A percentile compares a stretch with the other conserved stretches of the same genome.
These are phyloP conservation scores for Lathamus discolor DNA, from an alignment of 2,113 vertebrate species.

Conservation along the genomic window DNA sequence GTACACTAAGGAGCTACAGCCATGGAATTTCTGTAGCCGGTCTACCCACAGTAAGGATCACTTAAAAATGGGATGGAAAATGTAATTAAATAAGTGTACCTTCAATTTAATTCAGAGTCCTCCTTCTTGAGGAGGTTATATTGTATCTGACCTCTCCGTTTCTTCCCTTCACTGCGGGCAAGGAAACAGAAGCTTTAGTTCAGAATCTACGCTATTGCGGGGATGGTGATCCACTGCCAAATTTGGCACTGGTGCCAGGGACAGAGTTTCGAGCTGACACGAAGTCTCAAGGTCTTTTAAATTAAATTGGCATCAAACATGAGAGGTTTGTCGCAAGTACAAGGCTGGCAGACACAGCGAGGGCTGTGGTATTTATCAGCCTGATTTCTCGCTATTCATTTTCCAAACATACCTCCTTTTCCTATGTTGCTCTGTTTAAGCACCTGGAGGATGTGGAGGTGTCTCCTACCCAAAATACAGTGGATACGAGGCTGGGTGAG, in stretches of 20 bases:
- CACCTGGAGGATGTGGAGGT: background rate
- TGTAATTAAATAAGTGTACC: background rate
- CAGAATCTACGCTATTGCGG: rapidly evolving
- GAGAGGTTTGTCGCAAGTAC: background rate
- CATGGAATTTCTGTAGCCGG: background rate
- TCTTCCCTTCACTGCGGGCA: background rate
- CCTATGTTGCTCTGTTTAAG: background rate
- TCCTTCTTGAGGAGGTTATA: background rate
- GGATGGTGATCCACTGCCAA: background rate
- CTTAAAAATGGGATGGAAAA: background rate
- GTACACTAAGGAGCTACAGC: background rate
- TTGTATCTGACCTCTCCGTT: background rate
- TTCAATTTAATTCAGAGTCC: background rate
- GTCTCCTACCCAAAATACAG: background rate
- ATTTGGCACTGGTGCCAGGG: background rate
- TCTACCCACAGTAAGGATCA: background rate
- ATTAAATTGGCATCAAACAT: background rate
- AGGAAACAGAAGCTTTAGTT: background rate
- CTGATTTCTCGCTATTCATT: background rate
- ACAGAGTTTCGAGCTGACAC: background rate
- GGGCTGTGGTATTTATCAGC: background rate
- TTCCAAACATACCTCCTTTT: background rate
- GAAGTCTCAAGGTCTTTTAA: background rate
- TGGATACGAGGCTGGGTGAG: background rate
- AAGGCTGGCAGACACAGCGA: background rate